Evolutionary conservation across 2,888 invertebrate species (phyloP).

Genomic region (Nyleta sp.): DNA sequence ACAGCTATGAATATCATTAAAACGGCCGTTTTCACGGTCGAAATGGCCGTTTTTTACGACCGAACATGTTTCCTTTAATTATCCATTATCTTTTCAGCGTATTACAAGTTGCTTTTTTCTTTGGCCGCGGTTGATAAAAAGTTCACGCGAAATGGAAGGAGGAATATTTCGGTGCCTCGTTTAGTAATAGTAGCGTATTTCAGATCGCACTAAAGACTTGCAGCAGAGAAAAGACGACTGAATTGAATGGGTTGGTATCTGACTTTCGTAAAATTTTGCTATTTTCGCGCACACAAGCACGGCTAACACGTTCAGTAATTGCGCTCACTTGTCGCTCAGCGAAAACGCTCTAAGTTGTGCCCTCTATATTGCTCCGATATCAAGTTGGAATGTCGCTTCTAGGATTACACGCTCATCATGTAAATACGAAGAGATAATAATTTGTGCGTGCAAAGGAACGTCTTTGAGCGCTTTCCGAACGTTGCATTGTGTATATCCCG

Average conservation of each 20-base stretch:
- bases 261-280: conserved; percentile 72
- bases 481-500: no score
- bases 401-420: conserved; percentile 43
- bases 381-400: conserved; percentile 28
- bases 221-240: conserved; percentile 23
- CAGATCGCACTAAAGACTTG: conserved; percentile 10
- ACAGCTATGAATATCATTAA: no score
- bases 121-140: not conserved
- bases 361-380: conserved; percentile 37
- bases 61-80: no score
- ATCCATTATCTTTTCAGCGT: no score
- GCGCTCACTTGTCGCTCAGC: conserved; percentile 26
- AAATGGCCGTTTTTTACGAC: no score
- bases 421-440: conserved; percentile 49
- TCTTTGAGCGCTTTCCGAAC: no score
- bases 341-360: conserved; percentile 20
- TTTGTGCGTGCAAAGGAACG: conserved; percentile 49
- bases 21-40: no score
- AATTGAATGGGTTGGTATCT: conserved; percentile 53
- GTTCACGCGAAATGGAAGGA: not conserved
- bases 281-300: conserved; percentile 60
- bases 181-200: conserved; percentile 1
- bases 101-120: no score
- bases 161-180: not conserved
- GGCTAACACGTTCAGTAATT: conserved; percentile 41